Evolutionary conservation across 2,888 invertebrate genomes (phyloP).

Genomic region (Fragum fragum): DNA sequence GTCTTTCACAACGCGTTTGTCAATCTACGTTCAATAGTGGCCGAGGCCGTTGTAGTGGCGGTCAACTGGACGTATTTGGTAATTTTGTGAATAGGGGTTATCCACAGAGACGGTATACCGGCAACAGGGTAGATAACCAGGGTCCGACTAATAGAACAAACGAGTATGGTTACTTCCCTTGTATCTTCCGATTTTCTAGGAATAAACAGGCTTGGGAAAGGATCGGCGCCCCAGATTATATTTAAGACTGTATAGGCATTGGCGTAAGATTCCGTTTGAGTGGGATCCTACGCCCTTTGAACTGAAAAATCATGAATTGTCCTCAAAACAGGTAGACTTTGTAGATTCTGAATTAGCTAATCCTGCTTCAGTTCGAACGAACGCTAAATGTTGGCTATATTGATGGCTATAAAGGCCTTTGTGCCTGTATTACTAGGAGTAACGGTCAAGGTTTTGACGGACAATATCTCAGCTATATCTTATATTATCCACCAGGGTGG

Average conservation of each 20-base stretch:
- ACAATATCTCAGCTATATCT: slow-evolving; percentile 32
- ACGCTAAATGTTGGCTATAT: not conserved
- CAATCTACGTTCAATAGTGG: no score
- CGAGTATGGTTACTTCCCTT: no score
- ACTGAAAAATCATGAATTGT: not conserved
- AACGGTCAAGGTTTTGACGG: not conserved
- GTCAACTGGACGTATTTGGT: no score
- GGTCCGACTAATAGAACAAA: no score
- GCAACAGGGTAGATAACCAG: no score
- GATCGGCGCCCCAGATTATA: not conserved
- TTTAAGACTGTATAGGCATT: not conserved
- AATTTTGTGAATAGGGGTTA: no score
- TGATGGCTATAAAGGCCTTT: not conserved
- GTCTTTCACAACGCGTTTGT: no score
- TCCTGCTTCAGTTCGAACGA: not conserved
- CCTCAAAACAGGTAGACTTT: not conserved
- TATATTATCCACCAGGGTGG: slow-evolving; percentile 25
- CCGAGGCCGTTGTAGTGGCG: no score
- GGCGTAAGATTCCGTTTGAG: not conserved
- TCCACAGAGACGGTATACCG: no score
- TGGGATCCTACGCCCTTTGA: not conserved
- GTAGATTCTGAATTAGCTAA: not conserved
- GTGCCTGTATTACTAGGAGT: not conserved
- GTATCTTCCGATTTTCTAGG: no score
- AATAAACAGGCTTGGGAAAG: not conserved